These are phyloP conservation scores for Ephestia elutella DNA, from an alignment of 1,140 invertebrate genomes.

Conservation along the genomic window DNA sequence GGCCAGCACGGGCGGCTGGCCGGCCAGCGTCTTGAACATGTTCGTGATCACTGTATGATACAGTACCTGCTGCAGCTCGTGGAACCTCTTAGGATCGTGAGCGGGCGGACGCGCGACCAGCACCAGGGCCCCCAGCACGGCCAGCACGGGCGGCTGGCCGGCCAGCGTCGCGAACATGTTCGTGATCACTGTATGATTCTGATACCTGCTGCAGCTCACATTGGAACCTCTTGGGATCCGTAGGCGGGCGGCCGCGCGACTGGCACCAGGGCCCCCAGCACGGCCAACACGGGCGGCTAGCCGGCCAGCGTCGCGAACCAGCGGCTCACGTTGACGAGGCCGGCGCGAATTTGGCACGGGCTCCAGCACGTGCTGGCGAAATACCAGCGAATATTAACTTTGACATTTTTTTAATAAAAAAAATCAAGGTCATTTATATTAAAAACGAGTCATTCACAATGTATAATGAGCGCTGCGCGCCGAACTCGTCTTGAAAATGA, in stretches of 20 bases:
- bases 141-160: constrained; percentile 91
- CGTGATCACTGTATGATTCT: too few species aligned
- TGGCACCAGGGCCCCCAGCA: constrained; percentile 85
- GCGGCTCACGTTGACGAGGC: constrained; percentile 88
- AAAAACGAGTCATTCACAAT: too few species aligned
- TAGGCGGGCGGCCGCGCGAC: constrained; percentile 81
- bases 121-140: constrained; percentile 85
- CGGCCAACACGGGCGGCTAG: constrained; percentile 89
- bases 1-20: too few species aligned
- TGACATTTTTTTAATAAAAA: too few species aligned
- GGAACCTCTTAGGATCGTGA: constrained; percentile 85
- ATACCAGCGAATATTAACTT: too few species aligned
- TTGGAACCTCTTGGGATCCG: too few species aligned
- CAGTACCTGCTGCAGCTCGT: constrained; percentile 72
- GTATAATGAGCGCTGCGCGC: too few species aligned
- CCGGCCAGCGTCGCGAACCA: constrained; percentile 97
- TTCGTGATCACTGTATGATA: too few species aligned
- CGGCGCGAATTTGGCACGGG: constrained; percentile 80
- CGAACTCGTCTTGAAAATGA: too few species aligned
- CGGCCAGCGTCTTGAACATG: too few species aligned
- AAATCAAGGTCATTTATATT: too few species aligned
- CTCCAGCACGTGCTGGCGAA: constrained; percentile 86
- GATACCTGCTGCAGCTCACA: too few species aligned
- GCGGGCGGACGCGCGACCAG: constrained; percentile 83
- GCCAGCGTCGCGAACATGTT: constrained; percentile 95